phyloP scores from a whole-genome alignment of 2,113 vertebrate genomes.

The Diphyllodes magnificus region DNA sequence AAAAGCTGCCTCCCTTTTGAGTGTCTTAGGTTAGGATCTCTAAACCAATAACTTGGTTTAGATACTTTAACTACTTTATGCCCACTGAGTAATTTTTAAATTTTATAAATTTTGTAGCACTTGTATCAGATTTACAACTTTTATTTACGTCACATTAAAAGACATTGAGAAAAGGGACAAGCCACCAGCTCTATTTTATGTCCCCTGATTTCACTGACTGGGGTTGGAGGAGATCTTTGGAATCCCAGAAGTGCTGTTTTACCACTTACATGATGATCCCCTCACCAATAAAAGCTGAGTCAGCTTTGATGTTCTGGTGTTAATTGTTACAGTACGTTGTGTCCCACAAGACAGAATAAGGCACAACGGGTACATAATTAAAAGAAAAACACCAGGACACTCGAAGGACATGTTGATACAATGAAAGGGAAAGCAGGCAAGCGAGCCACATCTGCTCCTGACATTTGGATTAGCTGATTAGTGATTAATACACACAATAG shows the following conservation, averaged over 20 bases:
- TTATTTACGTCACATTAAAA: neutral
- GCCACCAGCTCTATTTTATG: neutral
- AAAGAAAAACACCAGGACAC: conserved; percentile 8
- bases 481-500: neutral
- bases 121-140: neutral
- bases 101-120: neutral
- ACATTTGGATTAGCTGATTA: neutral
- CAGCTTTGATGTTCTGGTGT: conserved; percentile 8
- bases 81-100: neutral
- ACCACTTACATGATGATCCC: neutral
- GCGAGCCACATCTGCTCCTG: neutral
- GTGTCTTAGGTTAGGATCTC: neutral
- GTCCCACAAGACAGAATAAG: neutral
- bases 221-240: neutral
- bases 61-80: neutral
- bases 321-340: conserved; percentile 9
- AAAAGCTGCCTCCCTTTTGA: neutral
- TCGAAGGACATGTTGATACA: neutral
- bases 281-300: conserved; percentile 6
- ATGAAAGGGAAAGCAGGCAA: neutral
- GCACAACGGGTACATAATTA: neutral
- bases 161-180: neutral
- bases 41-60: neutral
- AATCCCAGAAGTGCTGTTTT: neutral
- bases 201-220: neutral